phyloP scores from a whole-genome alignment of 2,888 invertebrate genomes.

The Alviniconcha strummeri region DNA sequence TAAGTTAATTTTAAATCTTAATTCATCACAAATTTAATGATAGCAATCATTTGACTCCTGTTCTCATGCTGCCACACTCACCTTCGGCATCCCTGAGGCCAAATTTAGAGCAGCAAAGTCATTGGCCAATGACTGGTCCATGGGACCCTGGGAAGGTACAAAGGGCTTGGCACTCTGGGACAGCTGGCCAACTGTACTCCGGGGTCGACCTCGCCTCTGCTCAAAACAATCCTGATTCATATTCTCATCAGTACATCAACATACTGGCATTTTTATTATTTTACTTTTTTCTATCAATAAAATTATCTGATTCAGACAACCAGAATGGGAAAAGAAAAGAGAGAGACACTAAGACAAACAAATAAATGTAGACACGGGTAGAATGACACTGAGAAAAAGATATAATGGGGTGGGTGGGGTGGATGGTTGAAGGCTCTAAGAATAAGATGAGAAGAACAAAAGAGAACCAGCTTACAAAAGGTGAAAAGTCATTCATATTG shows the following conservation, averaged over 20 bases:
- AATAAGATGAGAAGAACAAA: no score
- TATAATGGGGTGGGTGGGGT: no score
- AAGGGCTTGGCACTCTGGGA: constrained; percentile 45
- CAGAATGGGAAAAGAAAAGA: no score
- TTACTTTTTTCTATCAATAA: not conserved
- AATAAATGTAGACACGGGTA: no score
- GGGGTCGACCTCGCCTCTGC: constrained; percentile 38
- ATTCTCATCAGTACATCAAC: not conserved
- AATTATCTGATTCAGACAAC: no score
- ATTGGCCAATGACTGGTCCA: constrained; percentile 51
- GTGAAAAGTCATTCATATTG: constrained; percentile 60
- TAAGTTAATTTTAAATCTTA: no score
- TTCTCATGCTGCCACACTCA: no score
- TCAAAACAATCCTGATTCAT: constrained; percentile 13
- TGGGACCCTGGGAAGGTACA: constrained; percentile 39
- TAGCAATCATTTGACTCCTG: no score
- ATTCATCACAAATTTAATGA: no score
- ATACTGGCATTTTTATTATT: not conserved
- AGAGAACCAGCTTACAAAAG: constrained; percentile 46
- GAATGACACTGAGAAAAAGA: no score
- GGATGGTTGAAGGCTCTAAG: no score
- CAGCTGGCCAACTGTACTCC: constrained; percentile 36
- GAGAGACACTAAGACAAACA: no score
- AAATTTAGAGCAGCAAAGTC: constrained; percentile 66
- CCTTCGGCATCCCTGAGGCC: constrained; percentile 11